These are phyloP conservation scores for Orthonevra nobilis DNA, from an alignment of 2,888 invertebrate species.

Conservation along the genomic window DNA sequence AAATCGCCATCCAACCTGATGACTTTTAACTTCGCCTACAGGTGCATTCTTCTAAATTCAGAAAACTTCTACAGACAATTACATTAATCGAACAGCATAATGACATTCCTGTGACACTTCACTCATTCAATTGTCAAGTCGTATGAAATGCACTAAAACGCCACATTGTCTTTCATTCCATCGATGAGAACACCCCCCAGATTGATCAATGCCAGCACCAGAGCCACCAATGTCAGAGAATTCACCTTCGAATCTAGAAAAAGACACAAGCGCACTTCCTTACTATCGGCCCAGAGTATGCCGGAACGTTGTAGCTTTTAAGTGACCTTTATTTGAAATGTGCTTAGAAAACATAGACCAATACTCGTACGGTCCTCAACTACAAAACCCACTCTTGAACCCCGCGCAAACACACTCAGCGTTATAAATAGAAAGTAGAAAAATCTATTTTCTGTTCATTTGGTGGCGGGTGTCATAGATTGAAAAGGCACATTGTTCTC, in stretches of 20 bases:
- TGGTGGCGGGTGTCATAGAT: constrained; percentile 23
- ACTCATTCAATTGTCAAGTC: constrained; percentile 1
- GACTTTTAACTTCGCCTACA: too few relatives aligned
- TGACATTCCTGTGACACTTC: too few relatives aligned
- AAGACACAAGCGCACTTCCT: neutral
- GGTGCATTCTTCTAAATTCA: too few relatives aligned
- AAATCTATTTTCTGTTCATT: constrained; percentile 13
- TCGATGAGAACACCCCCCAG: neutral
- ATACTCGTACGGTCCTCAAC: too few relatives aligned
- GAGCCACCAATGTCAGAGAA: constrained; percentile 41
- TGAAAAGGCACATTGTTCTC: too few relatives aligned
- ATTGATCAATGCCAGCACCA: constrained; percentile 30
- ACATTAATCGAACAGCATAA: too few relatives aligned
- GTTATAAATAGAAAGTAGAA: constrained; percentile 36
- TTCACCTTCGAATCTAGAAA: constrained; percentile 13
- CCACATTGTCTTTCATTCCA: constrained; percentile 38
- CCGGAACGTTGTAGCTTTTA: constrained; percentile 3
- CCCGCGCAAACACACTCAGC: neutral
- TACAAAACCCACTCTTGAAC: neutral
- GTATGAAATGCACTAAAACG: constrained; percentile 36
- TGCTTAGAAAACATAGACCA: constrained; percentile 4
- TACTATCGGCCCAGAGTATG: constrained; percentile 12
- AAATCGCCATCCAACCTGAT: too few relatives aligned
- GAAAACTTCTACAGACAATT: too few relatives aligned
- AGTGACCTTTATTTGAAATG: constrained; percentile 36